Evolutionary conservation across 1,140 invertebrate genomes (phyloP).

Genomic region (Platorchestia sp.): DNA sequence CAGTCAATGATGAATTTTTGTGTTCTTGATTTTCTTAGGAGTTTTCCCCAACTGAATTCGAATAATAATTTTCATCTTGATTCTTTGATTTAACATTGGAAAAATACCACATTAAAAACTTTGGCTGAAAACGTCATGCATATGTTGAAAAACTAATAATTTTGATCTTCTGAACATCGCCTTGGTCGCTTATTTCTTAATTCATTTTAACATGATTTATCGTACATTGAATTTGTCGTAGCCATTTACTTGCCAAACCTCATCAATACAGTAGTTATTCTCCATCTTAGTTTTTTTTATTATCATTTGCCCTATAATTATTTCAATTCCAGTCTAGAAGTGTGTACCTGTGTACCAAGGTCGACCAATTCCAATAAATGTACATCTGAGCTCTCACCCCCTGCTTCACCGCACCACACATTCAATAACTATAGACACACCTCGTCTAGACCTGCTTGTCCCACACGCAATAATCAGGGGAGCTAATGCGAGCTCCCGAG

Average conservation of each 20-base stretch:
- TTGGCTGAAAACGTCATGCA: too few species aligned
- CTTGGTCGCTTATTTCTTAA: neutral
- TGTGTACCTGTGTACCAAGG: neutral
- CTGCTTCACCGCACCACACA: neutral
- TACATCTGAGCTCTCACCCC: neutral
- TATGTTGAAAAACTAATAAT: too few species aligned
- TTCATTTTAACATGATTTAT: neutral
- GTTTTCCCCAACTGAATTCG: too few species aligned
- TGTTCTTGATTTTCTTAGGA: too few species aligned
- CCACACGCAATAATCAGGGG: neutral
- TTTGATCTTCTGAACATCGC: too few species aligned
- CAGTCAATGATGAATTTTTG: too few species aligned
- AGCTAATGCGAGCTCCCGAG: neutral
- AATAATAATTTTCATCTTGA: too few species aligned
- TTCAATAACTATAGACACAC: neutral
- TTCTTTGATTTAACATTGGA: too few species aligned
- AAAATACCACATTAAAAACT: too few species aligned
- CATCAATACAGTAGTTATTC: neutral
- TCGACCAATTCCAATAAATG: neutral
- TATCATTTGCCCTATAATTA: neutral
- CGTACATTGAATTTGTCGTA: neutral
- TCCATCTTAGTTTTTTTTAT: neutral
- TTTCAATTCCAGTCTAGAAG: neutral
- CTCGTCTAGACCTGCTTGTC: neutral
- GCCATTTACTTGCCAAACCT: neutral